These are phyloP conservation scores for Gymnobelideus leadbeateri DNA, from an alignment of 2,113 vertebrate species.

Conservation along the genomic window DNA sequence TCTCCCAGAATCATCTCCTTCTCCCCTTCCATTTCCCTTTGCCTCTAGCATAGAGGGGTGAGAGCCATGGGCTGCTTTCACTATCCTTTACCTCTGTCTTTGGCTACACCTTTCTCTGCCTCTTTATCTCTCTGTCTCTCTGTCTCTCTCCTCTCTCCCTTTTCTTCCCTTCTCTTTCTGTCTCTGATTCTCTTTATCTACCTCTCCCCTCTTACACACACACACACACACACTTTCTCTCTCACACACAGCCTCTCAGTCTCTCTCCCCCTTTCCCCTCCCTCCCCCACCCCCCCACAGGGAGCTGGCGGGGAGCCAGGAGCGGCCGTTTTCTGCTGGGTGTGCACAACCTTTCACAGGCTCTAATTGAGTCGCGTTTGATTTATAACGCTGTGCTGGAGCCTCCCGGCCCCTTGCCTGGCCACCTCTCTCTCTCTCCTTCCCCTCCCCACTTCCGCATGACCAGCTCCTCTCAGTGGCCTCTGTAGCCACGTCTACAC, in stretches of 20 bases:
- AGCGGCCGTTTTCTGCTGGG: constrained; percentile 71
- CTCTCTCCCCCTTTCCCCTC: not conserved
- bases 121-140: too few species aligned
- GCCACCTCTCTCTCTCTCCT: constrained; percentile 17
- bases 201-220: not conserved
- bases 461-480: constrained; percentile 21
- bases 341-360: constrained; percentile 73
- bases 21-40: not conserved
- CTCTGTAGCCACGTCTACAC: not conserved
- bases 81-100: not conserved
- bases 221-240: not conserved
- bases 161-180: not conserved
- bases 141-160: not conserved
- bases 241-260: constrained; percentile 46
- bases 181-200: constrained; percentile 14
- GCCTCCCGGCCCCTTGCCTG: constrained; percentile 62
- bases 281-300: constrained; percentile 8
- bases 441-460: constrained; percentile 42
- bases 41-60: not conserved
- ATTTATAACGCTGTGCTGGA: constrained; percentile 75
- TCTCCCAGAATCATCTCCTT: not conserved
- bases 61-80: not conserved
- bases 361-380: constrained; percentile 69
- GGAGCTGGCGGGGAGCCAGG: constrained; percentile 72
- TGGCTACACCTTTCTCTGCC: not conserved